A percentile compares a stretch with the other conserved stretches of the same genome.
Conservation (phyloP, 1,140 invertebrate genomes). For the Drosophila parvula region DNA sequence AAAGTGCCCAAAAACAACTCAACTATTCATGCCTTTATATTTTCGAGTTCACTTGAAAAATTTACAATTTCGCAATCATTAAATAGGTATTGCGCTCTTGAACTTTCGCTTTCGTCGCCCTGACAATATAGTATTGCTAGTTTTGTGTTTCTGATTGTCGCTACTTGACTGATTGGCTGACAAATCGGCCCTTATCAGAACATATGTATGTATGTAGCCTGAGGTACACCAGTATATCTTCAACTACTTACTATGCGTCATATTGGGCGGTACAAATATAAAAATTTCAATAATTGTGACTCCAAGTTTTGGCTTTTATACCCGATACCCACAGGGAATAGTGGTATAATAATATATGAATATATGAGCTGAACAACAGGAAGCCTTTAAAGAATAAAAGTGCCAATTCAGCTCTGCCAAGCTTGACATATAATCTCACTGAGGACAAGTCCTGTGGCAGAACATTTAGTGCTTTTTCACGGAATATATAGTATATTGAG, state of each 20-base stretch:
- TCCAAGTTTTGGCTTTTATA: not conserved
- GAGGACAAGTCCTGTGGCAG: too few relatives aligned
- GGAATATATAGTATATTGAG: too few relatives aligned
- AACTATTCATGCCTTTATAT: not conserved
- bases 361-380: not conserved
- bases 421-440: not conserved
- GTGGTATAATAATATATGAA: not conserved
- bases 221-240: not conserved
- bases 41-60: not conserved
- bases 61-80: not conserved
- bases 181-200: slow-evolving; percentile 26
- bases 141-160: not conserved
- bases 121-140: slow-evolving; percentile 7
- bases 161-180: slow-evolving; percentile 33
- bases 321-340: not conserved
- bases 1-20: not conserved
- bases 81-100: slow-evolving; percentile 14
- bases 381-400: not conserved
- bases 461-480: too few relatives aligned
- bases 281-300: slow-evolving; percentile 24
- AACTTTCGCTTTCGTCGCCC: slow-evolving; percentile 30
- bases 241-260: not conserved
- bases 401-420: not conserved
- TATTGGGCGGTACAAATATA: slow-evolving; percentile 5
- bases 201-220: not conserved